Percentiles rank a stretch among this genome's conserved stretches.
Conservation (phyloP, 2,888 invertebrate species). For the Caenorhabditis sp. region DNA sequence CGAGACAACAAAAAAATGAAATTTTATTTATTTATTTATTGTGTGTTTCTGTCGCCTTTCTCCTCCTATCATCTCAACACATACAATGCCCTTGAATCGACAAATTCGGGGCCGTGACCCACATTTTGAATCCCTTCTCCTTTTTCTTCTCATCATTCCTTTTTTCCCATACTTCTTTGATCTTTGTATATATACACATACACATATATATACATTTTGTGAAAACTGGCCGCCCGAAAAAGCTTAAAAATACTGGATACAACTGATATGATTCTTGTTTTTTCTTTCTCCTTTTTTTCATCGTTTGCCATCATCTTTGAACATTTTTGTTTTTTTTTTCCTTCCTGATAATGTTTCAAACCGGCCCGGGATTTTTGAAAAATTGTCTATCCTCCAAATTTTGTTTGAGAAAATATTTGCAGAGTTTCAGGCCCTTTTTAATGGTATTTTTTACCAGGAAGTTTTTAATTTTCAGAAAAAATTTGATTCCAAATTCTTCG, state of each 20-base stretch:
- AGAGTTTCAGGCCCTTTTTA: too few species aligned
- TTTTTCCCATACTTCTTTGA: background rate
- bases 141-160: background rate
- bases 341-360: too few species aligned
- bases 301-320: too few species aligned
- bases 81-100: background rate
- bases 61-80: background rate
- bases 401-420: too few species aligned
- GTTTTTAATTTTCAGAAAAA: too few species aligned
- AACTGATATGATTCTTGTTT: background rate
- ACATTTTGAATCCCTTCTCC: background rate
- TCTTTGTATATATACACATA: constrained; percentile 1
- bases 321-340: too few species aligned
- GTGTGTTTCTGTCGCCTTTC: background rate
- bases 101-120: background rate
- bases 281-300: too few species aligned
- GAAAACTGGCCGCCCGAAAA: background rate
- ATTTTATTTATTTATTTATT: background rate
- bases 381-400: too few species aligned
- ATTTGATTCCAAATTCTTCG: too few species aligned
- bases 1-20: background rate
- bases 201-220: too few species aligned
- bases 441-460: too few species aligned
- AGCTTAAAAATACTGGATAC: background rate
- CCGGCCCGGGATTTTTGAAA: too few species aligned